Evolutionary conservation across 30 jellyfish, hydroid and myxozoan genomes (phyloP).

Genomic region (Chrysaora quinquecirrha): DNA sequence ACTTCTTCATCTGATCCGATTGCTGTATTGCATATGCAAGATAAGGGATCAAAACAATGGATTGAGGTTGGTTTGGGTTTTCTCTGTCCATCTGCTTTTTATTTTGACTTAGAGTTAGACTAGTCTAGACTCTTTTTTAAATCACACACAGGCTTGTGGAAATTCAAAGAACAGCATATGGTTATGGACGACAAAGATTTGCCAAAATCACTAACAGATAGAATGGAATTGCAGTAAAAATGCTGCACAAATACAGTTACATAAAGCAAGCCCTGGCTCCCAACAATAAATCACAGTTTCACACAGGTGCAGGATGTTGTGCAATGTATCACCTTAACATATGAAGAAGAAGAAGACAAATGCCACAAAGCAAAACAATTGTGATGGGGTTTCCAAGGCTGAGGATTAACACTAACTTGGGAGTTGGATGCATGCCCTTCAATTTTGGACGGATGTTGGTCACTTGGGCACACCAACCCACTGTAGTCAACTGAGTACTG

Average conservation of each 20-base stretch:
- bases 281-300: too few relatives aligned
- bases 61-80: conserved; percentile 60
- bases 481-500: too few relatives aligned
- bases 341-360: too few relatives aligned
- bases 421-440: too few relatives aligned
- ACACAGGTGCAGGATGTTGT: too few relatives aligned
- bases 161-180: neutral
- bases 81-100: neutral
- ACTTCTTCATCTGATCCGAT: conserved; percentile 89
- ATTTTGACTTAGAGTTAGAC: neutral
- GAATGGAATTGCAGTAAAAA: neutral
- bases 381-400: too few relatives aligned
- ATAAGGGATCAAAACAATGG: conserved; percentile 58
- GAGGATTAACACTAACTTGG: too few relatives aligned
- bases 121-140: neutral
- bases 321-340: too few relatives aligned
- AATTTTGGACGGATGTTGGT: too few relatives aligned
- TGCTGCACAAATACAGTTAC: neutral
- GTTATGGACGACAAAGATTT: neutral
- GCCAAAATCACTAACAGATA: neutral
- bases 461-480: too few relatives aligned
- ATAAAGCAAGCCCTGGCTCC: neutral
- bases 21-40: conserved; percentile 69
- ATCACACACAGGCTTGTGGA: neutral
- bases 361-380: too few relatives aligned